These are phyloP conservation scores for Idris sp. DNA, from an alignment of 1,140 invertebrate species.

Conservation along the genomic window DNA sequence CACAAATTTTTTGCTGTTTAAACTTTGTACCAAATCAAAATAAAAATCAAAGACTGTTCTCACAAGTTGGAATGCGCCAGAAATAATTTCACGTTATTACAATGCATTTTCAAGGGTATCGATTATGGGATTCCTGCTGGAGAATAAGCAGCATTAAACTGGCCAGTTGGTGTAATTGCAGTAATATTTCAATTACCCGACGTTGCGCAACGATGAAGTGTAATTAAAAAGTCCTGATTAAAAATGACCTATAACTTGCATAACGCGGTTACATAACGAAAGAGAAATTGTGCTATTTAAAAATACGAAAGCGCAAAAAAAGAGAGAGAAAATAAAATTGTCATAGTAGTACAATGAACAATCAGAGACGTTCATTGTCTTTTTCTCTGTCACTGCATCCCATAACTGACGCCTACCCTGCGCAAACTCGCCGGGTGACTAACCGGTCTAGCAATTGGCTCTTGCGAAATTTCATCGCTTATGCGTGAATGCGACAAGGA, in stretches of 20 bases:
- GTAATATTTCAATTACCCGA: slow-evolving; percentile 39
- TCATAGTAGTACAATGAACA: slow-evolving; percentile 63
- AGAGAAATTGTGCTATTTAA: slow-evolving; percentile 49
- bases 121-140: slow-evolving; percentile 8
- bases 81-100: slow-evolving; percentile 19
- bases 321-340: too few species aligned
- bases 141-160: slow-evolving; percentile 16
- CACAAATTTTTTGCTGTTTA: too few species aligned
- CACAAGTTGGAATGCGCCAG: too few species aligned
- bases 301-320: slow-evolving; percentile 44
- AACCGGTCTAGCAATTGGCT: slow-evolving; percentile 63
- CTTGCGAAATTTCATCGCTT: slow-evolving; percentile 64
- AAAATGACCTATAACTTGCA: slow-evolving; percentile 44
- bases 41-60: too few species aligned
- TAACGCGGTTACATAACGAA: slow-evolving; percentile 37
- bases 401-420: slow-evolving; percentile 56
- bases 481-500: slow-evolving; percentile 55
- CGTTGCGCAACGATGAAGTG: slow-evolving; percentile 27
- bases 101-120: slow-evolving; percentile 26
- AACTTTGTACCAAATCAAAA: too few species aligned
- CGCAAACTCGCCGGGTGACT: slow-evolving; percentile 65
- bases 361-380: slow-evolving; percentile 64
- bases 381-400: slow-evolving; percentile 23
- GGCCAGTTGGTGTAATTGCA: slow-evolving; percentile 9
- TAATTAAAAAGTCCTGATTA: slow-evolving; percentile 37